Evolutionary conservation across 2,113 vertebrate genomes (phyloP).

Genomic region (Esox niger): DNA sequence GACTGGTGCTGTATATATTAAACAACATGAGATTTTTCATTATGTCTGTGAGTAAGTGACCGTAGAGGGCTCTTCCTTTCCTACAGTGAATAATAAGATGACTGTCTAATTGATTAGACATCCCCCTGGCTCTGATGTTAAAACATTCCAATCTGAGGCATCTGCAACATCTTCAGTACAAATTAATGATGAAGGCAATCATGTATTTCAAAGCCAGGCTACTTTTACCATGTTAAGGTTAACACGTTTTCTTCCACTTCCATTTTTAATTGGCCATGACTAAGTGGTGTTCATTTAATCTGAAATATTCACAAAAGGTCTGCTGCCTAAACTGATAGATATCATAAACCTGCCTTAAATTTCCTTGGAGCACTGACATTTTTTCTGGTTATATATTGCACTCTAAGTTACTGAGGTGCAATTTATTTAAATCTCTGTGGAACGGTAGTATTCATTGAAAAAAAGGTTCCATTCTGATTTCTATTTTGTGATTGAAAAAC

Average conservation of each 20-base stretch:
- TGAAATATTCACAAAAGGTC: not conserved
- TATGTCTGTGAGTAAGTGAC: slow-evolving; percentile 23
- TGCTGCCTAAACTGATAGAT: not conserved
- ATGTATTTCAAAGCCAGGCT: not conserved
- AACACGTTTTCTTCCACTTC: not conserved
- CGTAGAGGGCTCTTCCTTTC: slow-evolving; percentile 4
- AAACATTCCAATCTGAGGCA: not conserved
- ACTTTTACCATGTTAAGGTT: not conserved
- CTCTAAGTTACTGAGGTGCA: not conserved
- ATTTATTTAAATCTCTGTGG: slow-evolving; percentile 15
- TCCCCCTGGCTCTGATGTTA: not conserved
- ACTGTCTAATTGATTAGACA: slow-evolving; percentile 14
- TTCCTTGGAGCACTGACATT: slow-evolving; percentile 2
- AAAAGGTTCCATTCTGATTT: too few relatives aligned
- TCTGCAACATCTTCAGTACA: not conserved
- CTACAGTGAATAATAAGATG: not conserved
- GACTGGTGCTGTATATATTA: not conserved
- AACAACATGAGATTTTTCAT: slow-evolving; percentile 8
- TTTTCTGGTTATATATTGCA: slow-evolving; percentile 1
- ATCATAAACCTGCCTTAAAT: not conserved
- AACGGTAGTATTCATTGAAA: not conserved
- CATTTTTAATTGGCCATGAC: not conserved
- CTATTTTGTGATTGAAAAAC: not conserved
- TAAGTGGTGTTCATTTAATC: not conserved
- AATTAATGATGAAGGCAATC: not conserved